Evolutionary conservation across 2,797 vertebrate species (phyloP).

Genomic region (Chaetophractus vellerosus): DNA sequence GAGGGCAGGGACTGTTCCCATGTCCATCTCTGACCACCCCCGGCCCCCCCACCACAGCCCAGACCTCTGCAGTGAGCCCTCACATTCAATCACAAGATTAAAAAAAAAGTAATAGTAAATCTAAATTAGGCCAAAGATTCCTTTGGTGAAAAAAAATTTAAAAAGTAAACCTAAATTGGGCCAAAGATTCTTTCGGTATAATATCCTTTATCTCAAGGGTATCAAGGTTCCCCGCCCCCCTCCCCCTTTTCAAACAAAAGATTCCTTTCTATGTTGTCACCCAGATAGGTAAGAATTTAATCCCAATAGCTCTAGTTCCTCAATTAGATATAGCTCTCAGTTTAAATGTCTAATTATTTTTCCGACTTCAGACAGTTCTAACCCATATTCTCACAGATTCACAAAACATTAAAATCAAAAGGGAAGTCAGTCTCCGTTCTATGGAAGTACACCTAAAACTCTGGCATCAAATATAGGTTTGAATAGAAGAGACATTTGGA

Average conservation of each 20-base stretch:
- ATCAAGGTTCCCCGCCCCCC: neutral
- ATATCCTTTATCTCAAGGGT: neutral
- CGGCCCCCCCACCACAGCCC: neutral
- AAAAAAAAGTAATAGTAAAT: neutral
- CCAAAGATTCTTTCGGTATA: neutral
- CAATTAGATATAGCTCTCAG: neutral
- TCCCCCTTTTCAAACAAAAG: neutral
- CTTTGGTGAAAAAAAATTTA: neutral
- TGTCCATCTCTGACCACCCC: neutral
- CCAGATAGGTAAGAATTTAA: constrained; percentile 46
- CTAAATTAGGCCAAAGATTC: constrained; percentile 26
- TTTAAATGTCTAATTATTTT: constrained; percentile 62
- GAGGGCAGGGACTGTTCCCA: neutral
- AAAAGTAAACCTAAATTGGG: constrained; percentile 40
- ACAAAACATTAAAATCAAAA: constrained; percentile 38
- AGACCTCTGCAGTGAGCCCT: neutral
- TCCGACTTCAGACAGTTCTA: constrained; percentile 14
- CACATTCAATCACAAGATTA: neutral
- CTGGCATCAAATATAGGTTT: too few relatives aligned
- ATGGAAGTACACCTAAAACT: too few relatives aligned
- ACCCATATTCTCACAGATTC: constrained; percentile 2
- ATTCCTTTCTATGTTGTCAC: neutral
- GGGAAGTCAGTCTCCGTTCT: constrained; percentile 63
- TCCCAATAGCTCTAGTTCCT: constrained; percentile 23
- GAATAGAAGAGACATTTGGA: too few relatives aligned